Conservation (phyloP, 1,140 invertebrate species). For the Helicorthomorpha holstii region DNA sequence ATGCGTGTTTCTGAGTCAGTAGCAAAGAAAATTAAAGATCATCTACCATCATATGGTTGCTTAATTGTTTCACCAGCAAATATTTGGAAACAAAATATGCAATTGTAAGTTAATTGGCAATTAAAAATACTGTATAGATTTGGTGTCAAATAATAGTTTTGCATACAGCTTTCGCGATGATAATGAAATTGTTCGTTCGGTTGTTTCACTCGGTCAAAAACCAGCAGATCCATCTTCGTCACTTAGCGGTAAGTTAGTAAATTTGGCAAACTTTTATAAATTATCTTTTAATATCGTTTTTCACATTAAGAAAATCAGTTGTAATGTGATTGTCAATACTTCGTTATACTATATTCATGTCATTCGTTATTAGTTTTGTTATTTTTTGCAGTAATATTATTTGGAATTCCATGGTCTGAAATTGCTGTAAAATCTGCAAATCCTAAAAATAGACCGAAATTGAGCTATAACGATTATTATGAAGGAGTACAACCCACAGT, state of each 20-base stretch:
- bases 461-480: conserved; percentile 78
- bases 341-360: too few relatives aligned
- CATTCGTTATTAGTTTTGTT: too few relatives aligned
- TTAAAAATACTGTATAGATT: neutral
- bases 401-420: conserved; percentile 76
- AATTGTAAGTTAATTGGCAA: conserved; percentile 16
- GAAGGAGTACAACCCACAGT: conserved; percentile 57
- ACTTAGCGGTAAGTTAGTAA: conserved; percentile 8
- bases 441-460: conserved; percentile 54
- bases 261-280: conserved; percentile 34
- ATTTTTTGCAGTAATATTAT: conserved; percentile 63
- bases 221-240: conserved; percentile 3
- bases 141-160: neutral
- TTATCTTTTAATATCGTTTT: too few relatives aligned
- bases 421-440: conserved; percentile 77
- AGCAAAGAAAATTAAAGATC: conserved; percentile 36
- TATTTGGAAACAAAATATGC: conserved; percentile 65
- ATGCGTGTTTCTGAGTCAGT: conserved; percentile 65
- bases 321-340: too few relatives aligned
- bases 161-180: conserved; percentile 16
- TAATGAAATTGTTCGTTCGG: neutral
- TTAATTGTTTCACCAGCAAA: conserved; percentile 84
- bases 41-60: conserved; percentile 75
- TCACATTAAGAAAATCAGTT: too few relatives aligned
- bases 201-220: neutral